Conservation (phyloP, 2,797 vertebrate genomes). For the Sciurus vulgaris region DNA sequence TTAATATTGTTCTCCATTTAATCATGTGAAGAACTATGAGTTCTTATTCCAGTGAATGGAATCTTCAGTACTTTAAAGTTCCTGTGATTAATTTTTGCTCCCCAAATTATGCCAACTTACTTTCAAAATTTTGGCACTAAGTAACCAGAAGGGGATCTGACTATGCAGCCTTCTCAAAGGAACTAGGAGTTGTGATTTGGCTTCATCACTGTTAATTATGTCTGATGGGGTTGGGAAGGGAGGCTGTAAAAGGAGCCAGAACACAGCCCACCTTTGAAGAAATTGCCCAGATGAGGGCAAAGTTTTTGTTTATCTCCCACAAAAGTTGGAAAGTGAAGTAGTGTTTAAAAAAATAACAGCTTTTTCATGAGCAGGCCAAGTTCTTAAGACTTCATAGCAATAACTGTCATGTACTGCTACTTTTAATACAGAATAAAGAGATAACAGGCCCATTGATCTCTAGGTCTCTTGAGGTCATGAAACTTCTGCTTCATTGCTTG, state of each 20-base stretch:
- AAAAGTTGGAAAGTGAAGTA: background rate
- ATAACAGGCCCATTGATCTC: background rate
- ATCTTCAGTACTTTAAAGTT: constrained; percentile 35
- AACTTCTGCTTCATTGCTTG: background rate
- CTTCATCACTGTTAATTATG: background rate
- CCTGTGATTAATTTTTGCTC: constrained; percentile 54
- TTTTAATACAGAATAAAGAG: constrained; percentile 42
- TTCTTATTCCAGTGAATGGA: constrained; percentile 28
- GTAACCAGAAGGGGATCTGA: background rate
- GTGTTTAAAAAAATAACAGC: background rate
- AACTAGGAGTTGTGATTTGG: background rate
- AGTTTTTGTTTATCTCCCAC: background rate
- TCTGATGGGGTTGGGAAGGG: background rate
- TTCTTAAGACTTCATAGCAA: background rate
- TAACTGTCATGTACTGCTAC: background rate
- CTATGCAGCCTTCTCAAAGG: background rate
- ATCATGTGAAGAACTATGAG: constrained; percentile 23
- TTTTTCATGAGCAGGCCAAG: background rate
- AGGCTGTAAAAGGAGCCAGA: background rate
- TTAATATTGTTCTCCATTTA: constrained; percentile 9
- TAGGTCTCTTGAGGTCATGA: background rate
- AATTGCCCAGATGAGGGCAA: background rate
- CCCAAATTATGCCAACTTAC: background rate
- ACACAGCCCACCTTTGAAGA: background rate
- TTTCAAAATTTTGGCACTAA: constrained; percentile 51